Base-by-base conservation (phyloP, 2,888 invertebrate genomes). In the Papilio demoleus region DNA sequence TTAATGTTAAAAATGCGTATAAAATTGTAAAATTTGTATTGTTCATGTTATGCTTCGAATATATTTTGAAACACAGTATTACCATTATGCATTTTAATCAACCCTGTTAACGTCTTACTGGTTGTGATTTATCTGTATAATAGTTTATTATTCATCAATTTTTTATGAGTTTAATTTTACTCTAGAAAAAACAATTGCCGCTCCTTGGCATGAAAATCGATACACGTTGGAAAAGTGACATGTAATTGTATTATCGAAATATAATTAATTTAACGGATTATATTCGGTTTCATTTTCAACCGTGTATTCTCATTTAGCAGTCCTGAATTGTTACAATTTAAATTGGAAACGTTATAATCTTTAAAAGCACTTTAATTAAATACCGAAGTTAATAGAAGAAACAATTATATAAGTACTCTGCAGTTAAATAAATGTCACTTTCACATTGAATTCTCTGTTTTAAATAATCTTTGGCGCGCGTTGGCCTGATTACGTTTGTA, bases 401-500 rank as follows among this genome's bases (percentile, higher is more conserved):
- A 27, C 8, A 4, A 24, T 50, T 24, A 27, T 53, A 2, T 27
- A 53, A n/a, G 8, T n/a, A 24, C 12, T 24, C 14, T 11, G 1
- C 4, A 14, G 24, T 4, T 53, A 56, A 56, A 31, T 31, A 56
- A 56, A 56, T 31, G 53, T 31, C 31, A 9, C 31, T 31, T 27
- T 27, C 53, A 6, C n/a, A 53, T 53, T 53, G 24, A 24, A 27
- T 53, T 24, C 9, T 59, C 65, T 65, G 40, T 58, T 65, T 65
- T 31, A 65, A 34, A 27, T 65, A 50, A 59, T 59, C 65, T 66
- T 59, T 59, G 45, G 58, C 14, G 42, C 42, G 42, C 38, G 56
- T 65, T 65, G 40, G 58, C 14, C 50, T 50, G 40, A 47, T 47
- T 66, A 38, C 38, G 27, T 62, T 67, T 53, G 53, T 56, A 42